A percentile compares a stretch with the other conserved stretches of the same genome.
Evolutionary conservation across 1,140 invertebrate species (phyloP).

Genomic region (Metaphire vulgaris): DNA sequence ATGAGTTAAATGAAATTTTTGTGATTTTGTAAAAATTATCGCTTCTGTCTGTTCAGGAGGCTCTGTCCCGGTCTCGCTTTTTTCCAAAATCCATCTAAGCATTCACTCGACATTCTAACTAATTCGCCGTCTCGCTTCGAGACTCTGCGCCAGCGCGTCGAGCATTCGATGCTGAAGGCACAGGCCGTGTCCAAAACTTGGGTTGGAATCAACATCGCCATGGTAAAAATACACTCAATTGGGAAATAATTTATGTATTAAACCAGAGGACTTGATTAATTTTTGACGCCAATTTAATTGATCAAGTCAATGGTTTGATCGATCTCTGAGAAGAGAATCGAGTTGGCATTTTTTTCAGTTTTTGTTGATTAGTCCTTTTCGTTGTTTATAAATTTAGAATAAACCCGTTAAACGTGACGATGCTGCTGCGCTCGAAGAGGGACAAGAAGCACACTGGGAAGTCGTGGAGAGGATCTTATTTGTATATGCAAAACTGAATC

Average conservation of each 20-base stretch:
- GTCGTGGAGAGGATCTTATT: constrained; percentile 94
- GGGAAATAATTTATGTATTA: not conserved
- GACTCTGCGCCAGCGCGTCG: constrained; percentile 76
- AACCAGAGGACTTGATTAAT: not conserved
- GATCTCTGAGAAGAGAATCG: too few species aligned
- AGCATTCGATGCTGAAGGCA: constrained; percentile 73
- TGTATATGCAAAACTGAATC: constrained; percentile 94
- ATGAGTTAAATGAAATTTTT: too few species aligned
- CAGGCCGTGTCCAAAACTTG: constrained; percentile 80
- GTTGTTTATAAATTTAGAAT: too few species aligned
- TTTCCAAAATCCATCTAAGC: constrained; percentile 86
- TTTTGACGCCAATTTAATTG: not conserved
- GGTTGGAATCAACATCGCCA: constrained; percentile 67
- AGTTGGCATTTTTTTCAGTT: too few species aligned
- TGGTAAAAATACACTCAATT: constrained; percentile 57
- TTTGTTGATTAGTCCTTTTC: too few species aligned
- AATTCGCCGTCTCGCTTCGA: constrained; percentile 40
- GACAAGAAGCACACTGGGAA: constrained; percentile 63
- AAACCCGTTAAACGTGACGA: constrained; percentile 17
- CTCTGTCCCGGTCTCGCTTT: constrained; percentile 94
- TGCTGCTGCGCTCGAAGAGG: constrained; percentile 36
- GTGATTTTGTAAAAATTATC: too few species aligned
- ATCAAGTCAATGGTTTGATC: too few species aligned
- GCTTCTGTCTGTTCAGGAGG: constrained; percentile 57
- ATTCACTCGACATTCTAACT: constrained; percentile 54